phyloP scores from a whole-genome alignment of 1,140 invertebrate species.

The Tetraneura akinire region DNA sequence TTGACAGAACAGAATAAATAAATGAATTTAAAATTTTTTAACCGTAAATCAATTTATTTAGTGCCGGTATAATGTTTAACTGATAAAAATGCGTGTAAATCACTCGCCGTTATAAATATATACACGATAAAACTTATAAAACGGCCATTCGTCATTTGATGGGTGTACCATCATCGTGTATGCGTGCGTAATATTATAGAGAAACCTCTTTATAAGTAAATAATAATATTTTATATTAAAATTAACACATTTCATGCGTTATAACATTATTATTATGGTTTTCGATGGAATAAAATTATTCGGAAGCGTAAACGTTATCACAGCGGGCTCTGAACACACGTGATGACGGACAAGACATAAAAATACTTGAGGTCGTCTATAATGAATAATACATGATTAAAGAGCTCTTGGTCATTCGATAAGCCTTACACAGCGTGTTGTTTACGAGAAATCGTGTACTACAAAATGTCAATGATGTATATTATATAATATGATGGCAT shows the following conservation, averaged over 20 bases:
- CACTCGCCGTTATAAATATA: neutral
- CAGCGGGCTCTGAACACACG: neutral
- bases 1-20: no score
- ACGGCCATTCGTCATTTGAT: neutral
- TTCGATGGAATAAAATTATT: neutral
- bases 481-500: neutral
- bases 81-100: no score
- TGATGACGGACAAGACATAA: neutral
- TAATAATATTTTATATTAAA: neutral
- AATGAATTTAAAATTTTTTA: no score
- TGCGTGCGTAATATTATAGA: neutral
- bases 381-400: conserved; percentile 13
- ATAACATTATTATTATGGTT: no score
- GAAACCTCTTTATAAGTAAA: neutral
- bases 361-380: neutral
- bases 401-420: neutral
- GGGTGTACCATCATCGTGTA: neutral
- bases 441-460: neutral
- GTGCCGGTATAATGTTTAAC: no score
- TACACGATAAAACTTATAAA: neutral
- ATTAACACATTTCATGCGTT: neutral
- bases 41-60: no score
- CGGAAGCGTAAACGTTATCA: neutral
- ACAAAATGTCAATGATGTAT: neutral
- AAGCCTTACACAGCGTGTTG: neutral